Evolutionary conservation across 2,888 invertebrate species (phyloP).

Genomic region (Orchesellides sinensis): DNA sequence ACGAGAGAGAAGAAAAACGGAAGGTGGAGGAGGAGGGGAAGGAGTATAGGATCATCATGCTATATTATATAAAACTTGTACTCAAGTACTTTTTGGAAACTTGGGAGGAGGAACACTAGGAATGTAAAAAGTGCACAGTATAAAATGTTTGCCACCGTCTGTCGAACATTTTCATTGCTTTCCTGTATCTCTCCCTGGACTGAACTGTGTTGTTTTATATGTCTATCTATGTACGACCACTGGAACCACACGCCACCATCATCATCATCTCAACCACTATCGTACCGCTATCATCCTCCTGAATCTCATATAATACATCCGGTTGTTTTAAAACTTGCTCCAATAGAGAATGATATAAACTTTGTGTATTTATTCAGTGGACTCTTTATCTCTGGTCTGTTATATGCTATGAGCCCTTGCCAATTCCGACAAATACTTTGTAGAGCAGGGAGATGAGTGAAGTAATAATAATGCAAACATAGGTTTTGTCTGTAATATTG

Average conservation of each 20-base stretch:
- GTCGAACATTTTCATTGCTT: constrained; percentile 37
- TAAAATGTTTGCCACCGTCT: constrained; percentile 42
- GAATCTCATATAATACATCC: constrained; percentile 29
- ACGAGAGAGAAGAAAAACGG: constrained; percentile 7
- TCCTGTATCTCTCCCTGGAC: not conserved
- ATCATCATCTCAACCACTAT: constrained; percentile 7
- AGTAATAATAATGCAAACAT: no score
- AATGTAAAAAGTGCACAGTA: no score
- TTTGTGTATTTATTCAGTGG: not conserved
- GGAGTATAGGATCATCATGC: no score
- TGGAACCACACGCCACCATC: constrained; percentile 5
- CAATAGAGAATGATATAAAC: not conserved
- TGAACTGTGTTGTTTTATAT: not conserved
- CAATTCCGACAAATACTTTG: constrained; percentile 9
- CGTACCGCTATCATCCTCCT: not conserved
- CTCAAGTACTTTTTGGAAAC: constrained; percentile 11
- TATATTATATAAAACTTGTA: no score
- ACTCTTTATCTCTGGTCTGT: not conserved
- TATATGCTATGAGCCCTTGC: not conserved
- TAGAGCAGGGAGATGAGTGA: not conserved
- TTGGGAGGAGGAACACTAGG: not conserved
- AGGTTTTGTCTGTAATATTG: no score
- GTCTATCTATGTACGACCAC: not conserved
- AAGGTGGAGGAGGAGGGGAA: not conserved
- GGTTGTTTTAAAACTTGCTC: constrained; percentile 2